Conservation (phyloP, 1,140 invertebrate species). For the Homalodisca vitripennis region DNA sequence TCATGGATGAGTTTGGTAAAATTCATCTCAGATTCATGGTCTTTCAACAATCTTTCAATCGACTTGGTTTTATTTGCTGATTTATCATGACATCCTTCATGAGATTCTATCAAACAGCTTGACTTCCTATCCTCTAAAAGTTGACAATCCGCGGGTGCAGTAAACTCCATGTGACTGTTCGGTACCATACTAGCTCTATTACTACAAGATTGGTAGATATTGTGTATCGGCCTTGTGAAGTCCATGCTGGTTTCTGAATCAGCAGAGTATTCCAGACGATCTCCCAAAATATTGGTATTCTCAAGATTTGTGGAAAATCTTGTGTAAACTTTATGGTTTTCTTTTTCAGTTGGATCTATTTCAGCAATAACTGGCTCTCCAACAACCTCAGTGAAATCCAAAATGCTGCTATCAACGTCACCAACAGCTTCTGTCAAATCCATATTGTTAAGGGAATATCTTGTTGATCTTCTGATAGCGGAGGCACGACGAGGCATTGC, state of each 20-base stretch:
- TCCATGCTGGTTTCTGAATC: background rate
- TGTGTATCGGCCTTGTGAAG: background rate
- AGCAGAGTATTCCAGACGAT: background rate
- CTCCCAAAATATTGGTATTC: background rate
- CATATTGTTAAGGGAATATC: slow-evolving; percentile 4
- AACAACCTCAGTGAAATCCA: background rate
- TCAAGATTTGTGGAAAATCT: background rate
- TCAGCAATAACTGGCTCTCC: background rate
- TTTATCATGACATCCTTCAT: too few relatives aligned
- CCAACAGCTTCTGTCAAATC: slow-evolving; percentile 5
- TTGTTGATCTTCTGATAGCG: background rate
- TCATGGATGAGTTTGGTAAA: too few relatives aligned
- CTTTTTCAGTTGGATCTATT: background rate
- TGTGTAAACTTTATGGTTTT: background rate
- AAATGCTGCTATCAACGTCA: background rate
- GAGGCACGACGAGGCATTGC: background rate
- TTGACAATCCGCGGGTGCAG: too few relatives aligned
- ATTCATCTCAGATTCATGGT: too few relatives aligned
- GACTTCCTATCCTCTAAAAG: too few relatives aligned
- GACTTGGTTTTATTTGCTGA: too few relatives aligned
- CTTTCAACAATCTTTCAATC: too few relatives aligned
- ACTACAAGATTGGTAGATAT: background rate
- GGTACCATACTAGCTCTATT: background rate
- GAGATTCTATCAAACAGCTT: too few relatives aligned
- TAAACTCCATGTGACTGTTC: too few relatives aligned